These are phyloP conservation scores for Gallinago media DNA, from an alignment of 2,113 vertebrate genomes.

Conservation along the genomic window DNA sequence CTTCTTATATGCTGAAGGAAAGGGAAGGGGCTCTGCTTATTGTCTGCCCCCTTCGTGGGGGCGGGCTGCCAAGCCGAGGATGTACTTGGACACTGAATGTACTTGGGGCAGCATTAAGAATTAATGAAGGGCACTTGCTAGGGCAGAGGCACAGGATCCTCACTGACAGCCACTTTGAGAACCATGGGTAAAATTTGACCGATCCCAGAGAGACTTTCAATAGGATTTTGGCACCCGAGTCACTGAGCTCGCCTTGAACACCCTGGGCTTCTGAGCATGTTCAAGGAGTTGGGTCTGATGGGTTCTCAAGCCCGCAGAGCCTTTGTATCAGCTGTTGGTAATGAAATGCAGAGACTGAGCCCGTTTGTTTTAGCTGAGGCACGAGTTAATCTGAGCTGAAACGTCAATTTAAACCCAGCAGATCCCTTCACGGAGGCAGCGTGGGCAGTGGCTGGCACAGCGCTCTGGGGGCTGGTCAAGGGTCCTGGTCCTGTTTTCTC, in stretches of 20 bases:
- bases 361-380: not conserved
- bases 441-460: not conserved
- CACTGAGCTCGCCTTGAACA: fast-evolving
- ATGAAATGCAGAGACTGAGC: not conserved
- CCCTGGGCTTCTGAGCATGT: fast-evolving
- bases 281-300: not conserved
- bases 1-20: slow-evolving; percentile 51
- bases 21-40: slow-evolving; percentile 31
- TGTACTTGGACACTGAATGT: not conserved
- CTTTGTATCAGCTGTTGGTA: not conserved
- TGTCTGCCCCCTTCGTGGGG: not conserved
- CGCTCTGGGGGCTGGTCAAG: not conserved
- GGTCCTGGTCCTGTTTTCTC: not conserved
- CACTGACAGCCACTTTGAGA: not conserved
- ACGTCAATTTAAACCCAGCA: not conserved
- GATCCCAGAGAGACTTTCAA: not conserved
- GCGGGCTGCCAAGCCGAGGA: not conserved
- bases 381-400: not conserved
- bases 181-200: not conserved
- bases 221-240: fast-evolving
- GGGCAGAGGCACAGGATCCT: not conserved
- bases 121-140: slow-evolving; percentile 40
- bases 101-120: slow-evolving; percentile 34
- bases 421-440: fast-evolving
- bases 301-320: not conserved